phyloP scores from a whole-genome alignment of 2,797 vertebrate species.

The Phyllotis vaccarum region DNA sequence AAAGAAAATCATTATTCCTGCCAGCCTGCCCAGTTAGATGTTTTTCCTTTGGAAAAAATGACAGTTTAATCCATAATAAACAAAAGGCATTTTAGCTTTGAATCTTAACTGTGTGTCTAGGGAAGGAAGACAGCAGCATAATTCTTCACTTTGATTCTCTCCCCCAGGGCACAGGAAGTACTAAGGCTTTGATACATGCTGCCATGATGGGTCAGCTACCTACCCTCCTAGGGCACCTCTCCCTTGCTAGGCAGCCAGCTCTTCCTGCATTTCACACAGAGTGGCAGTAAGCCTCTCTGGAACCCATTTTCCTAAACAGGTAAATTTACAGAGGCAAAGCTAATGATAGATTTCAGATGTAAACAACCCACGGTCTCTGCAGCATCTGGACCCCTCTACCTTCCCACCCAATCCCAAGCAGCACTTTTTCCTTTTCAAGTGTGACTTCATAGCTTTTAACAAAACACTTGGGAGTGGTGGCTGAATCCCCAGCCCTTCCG shows the following conservation, averaged over 20 bases:
- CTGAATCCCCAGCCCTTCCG: fast-evolving
- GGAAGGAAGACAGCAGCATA: neutral
- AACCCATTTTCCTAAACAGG: neutral
- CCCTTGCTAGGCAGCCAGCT: no score
- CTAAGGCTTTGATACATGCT: neutral
- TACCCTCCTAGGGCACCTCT: fast-evolving
- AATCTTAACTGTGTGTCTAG: neutral
- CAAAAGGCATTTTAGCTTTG: slow-evolving; percentile 33
- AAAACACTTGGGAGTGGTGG: fast-evolving
- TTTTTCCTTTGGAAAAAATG: neutral
- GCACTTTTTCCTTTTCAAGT: neutral
- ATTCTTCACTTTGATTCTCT: neutral
- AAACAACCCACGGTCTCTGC: neutral
- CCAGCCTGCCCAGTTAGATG: neutral
- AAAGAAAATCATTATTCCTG: slow-evolving; percentile 61
- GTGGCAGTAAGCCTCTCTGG: neutral
- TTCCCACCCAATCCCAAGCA: slow-evolving; percentile 12
- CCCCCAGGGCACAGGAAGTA: neutral
- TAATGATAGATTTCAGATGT: neutral
- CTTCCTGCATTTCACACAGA: fast-evolving
- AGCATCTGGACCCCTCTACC: neutral
- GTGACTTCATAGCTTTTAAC: neutral
- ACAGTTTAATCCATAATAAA: neutral
- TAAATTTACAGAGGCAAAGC: neutral
- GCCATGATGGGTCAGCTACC: fast-evolving